Percentiles rank a stretch among this genome's conserved stretches.
phyloP scores from a whole-genome alignment of 1,140 invertebrate species.

The Diploscapter pachys region DNA sequence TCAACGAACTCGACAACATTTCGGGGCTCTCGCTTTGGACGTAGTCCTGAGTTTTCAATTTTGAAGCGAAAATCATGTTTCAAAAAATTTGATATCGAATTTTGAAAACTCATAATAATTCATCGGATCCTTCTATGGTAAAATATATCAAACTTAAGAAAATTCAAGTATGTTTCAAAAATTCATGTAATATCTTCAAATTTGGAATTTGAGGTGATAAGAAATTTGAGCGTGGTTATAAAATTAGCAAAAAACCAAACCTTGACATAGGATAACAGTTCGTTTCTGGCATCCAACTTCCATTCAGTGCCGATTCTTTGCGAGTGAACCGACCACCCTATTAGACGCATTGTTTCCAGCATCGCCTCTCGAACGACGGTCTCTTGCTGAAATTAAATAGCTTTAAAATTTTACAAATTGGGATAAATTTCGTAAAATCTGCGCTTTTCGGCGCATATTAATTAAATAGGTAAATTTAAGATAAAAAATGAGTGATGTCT shows the following conservation, averaged over 20 bases:
- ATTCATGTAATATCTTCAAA: too few relatives aligned
- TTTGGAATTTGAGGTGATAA: neutral
- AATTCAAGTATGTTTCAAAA: too few relatives aligned
- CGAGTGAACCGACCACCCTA: conserved; percentile 51
- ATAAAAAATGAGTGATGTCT: too few relatives aligned
- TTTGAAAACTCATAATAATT: too few relatives aligned
- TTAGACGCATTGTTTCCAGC: conserved; percentile 55
- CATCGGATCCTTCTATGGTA: too few relatives aligned
- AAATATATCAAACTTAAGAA: too few relatives aligned
- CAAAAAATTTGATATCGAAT: too few relatives aligned
- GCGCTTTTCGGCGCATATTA: too few relatives aligned
- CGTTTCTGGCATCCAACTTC: conserved; percentile 48
- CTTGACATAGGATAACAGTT: conserved; percentile 56
- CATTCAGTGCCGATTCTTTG: conserved; percentile 47
- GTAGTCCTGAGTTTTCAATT: conserved; percentile 40
- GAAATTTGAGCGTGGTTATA: neutral
- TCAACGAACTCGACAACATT: conserved; percentile 48
- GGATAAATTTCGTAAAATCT: too few relatives aligned
- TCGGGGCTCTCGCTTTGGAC: conserved; percentile 48
- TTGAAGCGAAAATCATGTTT: conserved; percentile 11
- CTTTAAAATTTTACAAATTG: too few relatives aligned
- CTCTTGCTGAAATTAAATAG: conserved; percentile 43
- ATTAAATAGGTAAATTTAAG: too few relatives aligned
- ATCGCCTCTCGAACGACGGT: conserved; percentile 53
- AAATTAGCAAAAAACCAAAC: conserved; percentile 28